Evolutionary conservation across 2,888 invertebrate species (phyloP).

Genomic region (Euphydryas editha): DNA sequence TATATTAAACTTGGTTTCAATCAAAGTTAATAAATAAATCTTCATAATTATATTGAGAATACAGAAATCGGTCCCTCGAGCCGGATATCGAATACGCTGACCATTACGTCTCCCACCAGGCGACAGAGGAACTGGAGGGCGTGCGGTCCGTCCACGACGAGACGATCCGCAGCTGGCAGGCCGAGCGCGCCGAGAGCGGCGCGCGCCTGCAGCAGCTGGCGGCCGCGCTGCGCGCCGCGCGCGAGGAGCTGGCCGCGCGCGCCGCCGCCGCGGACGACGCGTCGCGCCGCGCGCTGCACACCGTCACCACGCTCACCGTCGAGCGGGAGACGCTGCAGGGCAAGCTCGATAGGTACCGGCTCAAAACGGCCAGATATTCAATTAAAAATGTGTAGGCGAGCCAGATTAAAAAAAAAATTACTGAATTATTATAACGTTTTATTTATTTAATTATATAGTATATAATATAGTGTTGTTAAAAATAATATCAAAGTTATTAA

Average conservation of each 20-base stretch:
- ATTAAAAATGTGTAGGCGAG: no score
- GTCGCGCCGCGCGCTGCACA: conserved; percentile 57
- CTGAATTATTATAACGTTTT: no score
- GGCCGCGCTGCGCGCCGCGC: conserved; percentile 46
- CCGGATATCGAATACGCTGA: neutral
- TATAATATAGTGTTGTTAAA: no score
- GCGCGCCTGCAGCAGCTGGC: conserved; percentile 49
- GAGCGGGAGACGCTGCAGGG: conserved; percentile 72
- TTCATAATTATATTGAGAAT: no score
- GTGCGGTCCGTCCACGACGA: conserved; percentile 80
- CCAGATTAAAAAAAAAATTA: no score
- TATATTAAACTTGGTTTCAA: no score
- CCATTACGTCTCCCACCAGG: conserved; percentile 50
- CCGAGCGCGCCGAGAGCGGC: conserved; percentile 52
- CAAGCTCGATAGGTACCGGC: conserved; percentile 67
- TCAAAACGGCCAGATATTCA: no score
- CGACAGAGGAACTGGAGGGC: conserved; percentile 77
- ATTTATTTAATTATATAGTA: no score
- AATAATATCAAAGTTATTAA: no score
- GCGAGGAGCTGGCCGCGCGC: conserved; percentile 43
- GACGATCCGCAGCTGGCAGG: conserved; percentile 69
- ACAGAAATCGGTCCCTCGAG: neutral
- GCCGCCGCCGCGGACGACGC: conserved; percentile 51
- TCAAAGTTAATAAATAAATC: no score
- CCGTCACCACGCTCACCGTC: conserved; percentile 73